phyloP scores from a whole-genome alignment of 37 sponge, comb jelly and placozoan species.

The Diacarnus erythraeanus region DNA sequence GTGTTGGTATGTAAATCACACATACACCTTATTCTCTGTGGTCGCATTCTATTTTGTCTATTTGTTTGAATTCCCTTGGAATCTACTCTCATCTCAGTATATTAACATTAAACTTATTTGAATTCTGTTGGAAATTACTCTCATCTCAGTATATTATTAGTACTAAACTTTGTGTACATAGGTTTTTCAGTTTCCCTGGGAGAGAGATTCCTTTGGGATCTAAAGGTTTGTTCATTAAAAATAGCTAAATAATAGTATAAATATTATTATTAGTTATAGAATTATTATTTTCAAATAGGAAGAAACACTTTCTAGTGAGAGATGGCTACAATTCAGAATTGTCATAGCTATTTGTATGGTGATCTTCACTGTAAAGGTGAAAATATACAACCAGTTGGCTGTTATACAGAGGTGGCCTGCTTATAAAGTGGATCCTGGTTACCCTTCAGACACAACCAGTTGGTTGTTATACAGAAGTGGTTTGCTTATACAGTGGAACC shows the following conservation, averaged over 20 bases:
- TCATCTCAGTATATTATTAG: too few species aligned
- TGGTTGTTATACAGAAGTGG: too few species aligned
- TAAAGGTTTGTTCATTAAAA: too few species aligned
- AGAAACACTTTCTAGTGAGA: neutral
- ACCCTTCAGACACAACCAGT: too few species aligned
- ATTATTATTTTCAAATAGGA: neutral
- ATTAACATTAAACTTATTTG: neutral
- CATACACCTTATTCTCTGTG: neutral
- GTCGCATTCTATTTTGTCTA: neutral
- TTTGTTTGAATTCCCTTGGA: neutral
- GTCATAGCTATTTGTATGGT: neutral
- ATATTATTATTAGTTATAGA: neutral
- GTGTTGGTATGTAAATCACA: slow-evolving; percentile 25
- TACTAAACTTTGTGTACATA: too few species aligned
- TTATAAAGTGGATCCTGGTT: too few species aligned
- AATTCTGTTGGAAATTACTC: neutral
- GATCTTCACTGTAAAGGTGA: neutral
- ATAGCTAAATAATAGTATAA: too few species aligned
- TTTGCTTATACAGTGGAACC: too few species aligned
- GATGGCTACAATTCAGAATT: slow-evolving; percentile 8
- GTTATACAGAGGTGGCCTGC: too few species aligned
- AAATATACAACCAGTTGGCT: too few species aligned
- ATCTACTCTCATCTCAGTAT: neutral
- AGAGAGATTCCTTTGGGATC: neutral
- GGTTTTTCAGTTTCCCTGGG: neutral